These are phyloP conservation scores for Ptychadena robeensis DNA, from an alignment of 2,797 vertebrate genomes.

Conservation along the genomic window DNA sequence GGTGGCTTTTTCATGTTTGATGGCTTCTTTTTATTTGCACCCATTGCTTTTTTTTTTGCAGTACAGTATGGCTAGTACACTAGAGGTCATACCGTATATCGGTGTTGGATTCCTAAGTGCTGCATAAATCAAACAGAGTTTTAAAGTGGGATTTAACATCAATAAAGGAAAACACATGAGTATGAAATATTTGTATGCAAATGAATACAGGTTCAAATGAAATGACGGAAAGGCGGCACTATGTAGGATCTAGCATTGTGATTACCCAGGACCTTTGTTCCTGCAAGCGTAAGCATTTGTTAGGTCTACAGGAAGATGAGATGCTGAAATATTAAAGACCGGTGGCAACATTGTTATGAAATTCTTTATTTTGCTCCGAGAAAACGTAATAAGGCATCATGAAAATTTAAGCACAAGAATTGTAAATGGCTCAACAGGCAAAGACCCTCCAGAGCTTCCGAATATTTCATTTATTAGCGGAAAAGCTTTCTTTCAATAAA, in stretches of 20 bases:
- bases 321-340: constrained; percentile 44
- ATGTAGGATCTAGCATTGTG: not conserved
- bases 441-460: not conserved
- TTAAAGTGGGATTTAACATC: not conserved
- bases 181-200: constrained; percentile 37
- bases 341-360: not conserved
- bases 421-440: not conserved
- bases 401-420: not conserved
- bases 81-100: not conserved
- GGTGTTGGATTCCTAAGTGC: not conserved
- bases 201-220: constrained; percentile 1
- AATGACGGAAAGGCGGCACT: not conserved
- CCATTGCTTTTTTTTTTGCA: not conserved
- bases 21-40: too few species aligned
- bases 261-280: not conserved
- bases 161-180: not conserved
- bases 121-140: not conserved
- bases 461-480: not conserved
- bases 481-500: not conserved
- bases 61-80: not conserved
- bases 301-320: not conserved
- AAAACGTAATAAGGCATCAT: not conserved
- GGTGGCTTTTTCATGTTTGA: too few species aligned
- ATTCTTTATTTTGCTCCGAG: constrained; percentile 8
- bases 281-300: constrained; percentile 17